phyloP scores from a whole-genome alignment of 2,113 vertebrate species.

The Perccottus glenii region DNA sequence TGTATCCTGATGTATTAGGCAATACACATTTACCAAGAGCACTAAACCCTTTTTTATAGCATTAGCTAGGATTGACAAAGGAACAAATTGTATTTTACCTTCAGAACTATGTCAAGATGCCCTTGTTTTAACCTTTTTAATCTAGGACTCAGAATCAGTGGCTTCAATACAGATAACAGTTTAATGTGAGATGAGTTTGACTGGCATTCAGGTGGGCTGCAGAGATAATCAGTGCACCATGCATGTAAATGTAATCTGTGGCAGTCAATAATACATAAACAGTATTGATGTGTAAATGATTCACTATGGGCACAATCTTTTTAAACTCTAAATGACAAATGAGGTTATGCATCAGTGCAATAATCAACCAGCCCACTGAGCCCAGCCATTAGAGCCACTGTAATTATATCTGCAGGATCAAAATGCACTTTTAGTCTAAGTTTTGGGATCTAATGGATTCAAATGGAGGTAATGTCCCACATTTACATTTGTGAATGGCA shows the following conservation, averaged over 20 bases:
- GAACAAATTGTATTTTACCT: too few relatives aligned
- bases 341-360: conserved; percentile 36
- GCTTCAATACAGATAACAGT: conserved; percentile 13
- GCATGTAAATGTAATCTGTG: conserved; percentile 51
- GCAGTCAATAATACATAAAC: conserved; percentile 59
- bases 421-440: background rate
- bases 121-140: too few relatives aligned
- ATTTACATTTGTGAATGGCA: conserved; percentile 10
- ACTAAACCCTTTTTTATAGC: too few relatives aligned
- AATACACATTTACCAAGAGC: too few relatives aligned
- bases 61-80: too few relatives aligned
- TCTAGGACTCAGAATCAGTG: background rate
- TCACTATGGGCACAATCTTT: conserved; percentile 47
- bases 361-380: conserved; percentile 47
- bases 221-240: conserved; percentile 47
- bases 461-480: conserved; percentile 3
- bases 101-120: too few relatives aligned
- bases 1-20: too few relatives aligned
- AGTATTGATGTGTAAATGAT: conserved; percentile 61
- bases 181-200: conserved; percentile 20
- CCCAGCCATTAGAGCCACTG: conserved; percentile 14
- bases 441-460: conserved; percentile 10
- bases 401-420: background rate
- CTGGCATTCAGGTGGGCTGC: conserved; percentile 21
- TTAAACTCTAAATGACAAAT: conserved; percentile 42